Evolutionary conservation across 1,140 invertebrate genomes (phyloP).

Genomic region (Araneus ventricosus): DNA sequence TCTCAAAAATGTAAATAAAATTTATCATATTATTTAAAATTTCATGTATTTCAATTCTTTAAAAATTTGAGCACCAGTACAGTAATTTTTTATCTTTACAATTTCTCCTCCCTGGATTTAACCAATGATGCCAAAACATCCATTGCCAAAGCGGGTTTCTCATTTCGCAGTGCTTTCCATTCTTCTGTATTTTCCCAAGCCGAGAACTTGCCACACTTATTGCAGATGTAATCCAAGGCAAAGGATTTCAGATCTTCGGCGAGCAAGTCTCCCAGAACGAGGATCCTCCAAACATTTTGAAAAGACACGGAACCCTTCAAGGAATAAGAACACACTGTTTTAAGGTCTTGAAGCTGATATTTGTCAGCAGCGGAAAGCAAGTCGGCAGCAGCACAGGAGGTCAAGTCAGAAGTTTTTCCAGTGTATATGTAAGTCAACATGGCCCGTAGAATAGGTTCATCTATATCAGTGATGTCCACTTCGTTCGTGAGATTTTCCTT

Average conservation of each 20-base stretch:
- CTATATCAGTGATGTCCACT: too few species aligned
- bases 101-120: not conserved
- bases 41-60: too few species aligned
- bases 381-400: not conserved
- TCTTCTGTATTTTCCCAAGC: not conserved
- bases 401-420: not conserved
- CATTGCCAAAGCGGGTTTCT: not conserved
- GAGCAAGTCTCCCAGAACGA: not conserved
- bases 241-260: not conserved
- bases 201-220: not conserved
- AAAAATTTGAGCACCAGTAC: too few species aligned
- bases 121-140: not conserved
- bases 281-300: not conserved
- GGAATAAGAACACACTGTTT: not conserved
- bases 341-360: not conserved
- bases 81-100: not conserved
- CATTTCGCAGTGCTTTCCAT: not conserved
- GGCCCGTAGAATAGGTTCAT: too few species aligned
- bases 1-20: too few species aligned
- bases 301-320: not conserved
- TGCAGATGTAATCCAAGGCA: not conserved
- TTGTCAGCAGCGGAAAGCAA: not conserved
- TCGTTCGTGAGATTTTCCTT: too few species aligned
- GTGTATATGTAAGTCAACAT: too few species aligned
- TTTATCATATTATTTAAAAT: too few species aligned